Evolutionary conservation across 2,888 invertebrate genomes (phyloP).

Genomic region (Actias luna): DNA sequence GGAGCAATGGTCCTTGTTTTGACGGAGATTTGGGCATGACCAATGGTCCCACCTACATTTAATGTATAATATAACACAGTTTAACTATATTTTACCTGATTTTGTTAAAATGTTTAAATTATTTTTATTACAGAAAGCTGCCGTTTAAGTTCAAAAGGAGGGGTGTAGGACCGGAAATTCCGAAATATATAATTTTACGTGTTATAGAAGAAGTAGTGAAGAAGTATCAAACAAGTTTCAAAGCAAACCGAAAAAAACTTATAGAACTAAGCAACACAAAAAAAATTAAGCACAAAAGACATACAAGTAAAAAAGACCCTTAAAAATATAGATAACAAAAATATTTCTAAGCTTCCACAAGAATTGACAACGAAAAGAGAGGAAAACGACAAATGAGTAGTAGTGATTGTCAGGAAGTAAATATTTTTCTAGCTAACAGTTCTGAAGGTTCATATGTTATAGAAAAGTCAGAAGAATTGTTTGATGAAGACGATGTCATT

Average conservation of each 20-base stretch:
- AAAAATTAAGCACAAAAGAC: neutral
- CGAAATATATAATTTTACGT: neutral
- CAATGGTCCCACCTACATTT: neutral
- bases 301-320: neutral
- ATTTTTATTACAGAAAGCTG: conserved; percentile 1
- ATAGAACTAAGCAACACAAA: neutral
- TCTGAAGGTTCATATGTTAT: neutral
- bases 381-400: neutral
- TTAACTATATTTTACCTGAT: conserved; percentile 1
- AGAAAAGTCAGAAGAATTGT: conserved; percentile 8
- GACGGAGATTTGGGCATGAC: neutral
- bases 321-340: neutral
- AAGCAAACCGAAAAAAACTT: no score
- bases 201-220: no score
- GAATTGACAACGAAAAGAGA: no score
- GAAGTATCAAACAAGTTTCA: no score
- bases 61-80: conserved; percentile 1
- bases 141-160: neutral
- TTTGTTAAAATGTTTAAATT: neutral
- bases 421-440: conserved; percentile 5
- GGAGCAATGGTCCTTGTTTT: neutral
- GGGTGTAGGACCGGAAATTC: neutral
- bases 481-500: conserved; percentile 13
- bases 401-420: conserved; percentile 2
- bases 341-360: no score